phyloP scores from a whole-genome alignment of 1,140 invertebrate genomes.

The Epicauta chinensis region DNA sequence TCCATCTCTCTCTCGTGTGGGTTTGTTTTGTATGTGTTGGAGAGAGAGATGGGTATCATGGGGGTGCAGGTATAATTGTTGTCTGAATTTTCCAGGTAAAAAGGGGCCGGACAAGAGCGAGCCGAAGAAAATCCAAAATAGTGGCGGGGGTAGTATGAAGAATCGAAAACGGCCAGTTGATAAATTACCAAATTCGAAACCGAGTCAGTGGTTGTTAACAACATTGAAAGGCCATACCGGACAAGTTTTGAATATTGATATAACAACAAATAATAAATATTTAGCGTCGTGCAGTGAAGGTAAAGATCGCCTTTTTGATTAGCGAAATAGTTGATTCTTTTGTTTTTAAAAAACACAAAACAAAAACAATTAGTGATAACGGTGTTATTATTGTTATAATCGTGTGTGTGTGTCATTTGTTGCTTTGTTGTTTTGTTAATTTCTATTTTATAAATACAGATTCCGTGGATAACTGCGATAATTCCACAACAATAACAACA shows the following conservation, averaged over 20 bases:
- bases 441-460: not conserved
- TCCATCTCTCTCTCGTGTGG: too few relatives aligned
- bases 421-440: not conserved
- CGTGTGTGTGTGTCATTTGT: slow-evolving; percentile 2
- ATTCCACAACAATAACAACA: slow-evolving; percentile 1
- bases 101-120: too few relatives aligned
- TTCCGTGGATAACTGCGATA: not conserved
- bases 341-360: not conserved
- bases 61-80: too few relatives aligned
- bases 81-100: too few relatives aligned
- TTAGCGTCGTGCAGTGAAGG: slow-evolving; percentile 74
- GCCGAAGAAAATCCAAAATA: slow-evolving; percentile 3
- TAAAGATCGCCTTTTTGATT: slow-evolving; percentile 15
- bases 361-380: not conserved
- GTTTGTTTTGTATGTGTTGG: too few relatives aligned
- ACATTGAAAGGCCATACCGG: slow-evolving; percentile 75
- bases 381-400: not conserved
- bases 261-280: slow-evolving; percentile 78
- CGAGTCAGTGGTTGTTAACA: slow-evolving; percentile 68
- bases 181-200: slow-evolving; percentile 31
- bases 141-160: slow-evolving; percentile 9
- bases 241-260: slow-evolving; percentile 64
- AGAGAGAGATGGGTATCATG: too few relatives aligned
- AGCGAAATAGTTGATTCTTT: too few relatives aligned
- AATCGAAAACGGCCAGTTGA: slow-evolving; percentile 22